Percentiles rank a stretch among this genome's conserved stretches.
Evolutionary conservation across 2,888 invertebrate species (phyloP).

Genomic region (Campoletis raptor): DNA sequence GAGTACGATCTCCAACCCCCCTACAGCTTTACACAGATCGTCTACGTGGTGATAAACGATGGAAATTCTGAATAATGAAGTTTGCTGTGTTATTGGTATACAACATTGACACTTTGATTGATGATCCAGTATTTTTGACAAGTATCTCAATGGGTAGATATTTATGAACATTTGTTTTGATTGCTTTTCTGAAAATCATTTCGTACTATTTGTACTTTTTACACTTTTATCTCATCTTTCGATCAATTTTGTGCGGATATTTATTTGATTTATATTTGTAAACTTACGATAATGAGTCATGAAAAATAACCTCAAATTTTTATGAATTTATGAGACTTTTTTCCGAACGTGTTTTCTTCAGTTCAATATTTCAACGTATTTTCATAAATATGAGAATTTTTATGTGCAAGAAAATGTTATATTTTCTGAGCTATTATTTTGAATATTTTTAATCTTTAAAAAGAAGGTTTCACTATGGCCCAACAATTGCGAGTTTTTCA

Average conservation of each 20-base stretch:
- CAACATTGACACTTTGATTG: constrained; percentile 5
- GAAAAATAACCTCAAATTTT: not conserved
- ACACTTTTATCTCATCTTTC: not conserved
- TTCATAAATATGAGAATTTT: not conserved
- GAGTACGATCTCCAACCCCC: not conserved
- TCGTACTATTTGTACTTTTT: not conserved
- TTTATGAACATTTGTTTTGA: not conserved
- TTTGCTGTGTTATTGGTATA: not conserved
- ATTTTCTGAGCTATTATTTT: not conserved
- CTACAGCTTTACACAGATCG: not conserved
- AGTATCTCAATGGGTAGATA: not conserved
- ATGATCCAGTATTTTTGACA: not conserved
- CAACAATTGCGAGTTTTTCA: constrained; percentile 5
- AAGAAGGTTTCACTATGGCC: not conserved
- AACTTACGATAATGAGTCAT: not conserved
- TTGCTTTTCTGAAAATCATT: not conserved
- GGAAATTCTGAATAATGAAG: constrained; percentile 16
- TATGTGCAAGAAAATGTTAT: not conserved
- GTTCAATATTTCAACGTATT: not conserved
- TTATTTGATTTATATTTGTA: not conserved
- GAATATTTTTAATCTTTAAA: not conserved
- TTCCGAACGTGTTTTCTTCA: too few species aligned
- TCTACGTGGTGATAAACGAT: not conserved
- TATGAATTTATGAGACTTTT: not conserved
- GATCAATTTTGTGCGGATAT: not conserved